Evolutionary conservation across 2,113 vertebrate species (phyloP).

Genomic region (Glaucomys volans): DNA sequence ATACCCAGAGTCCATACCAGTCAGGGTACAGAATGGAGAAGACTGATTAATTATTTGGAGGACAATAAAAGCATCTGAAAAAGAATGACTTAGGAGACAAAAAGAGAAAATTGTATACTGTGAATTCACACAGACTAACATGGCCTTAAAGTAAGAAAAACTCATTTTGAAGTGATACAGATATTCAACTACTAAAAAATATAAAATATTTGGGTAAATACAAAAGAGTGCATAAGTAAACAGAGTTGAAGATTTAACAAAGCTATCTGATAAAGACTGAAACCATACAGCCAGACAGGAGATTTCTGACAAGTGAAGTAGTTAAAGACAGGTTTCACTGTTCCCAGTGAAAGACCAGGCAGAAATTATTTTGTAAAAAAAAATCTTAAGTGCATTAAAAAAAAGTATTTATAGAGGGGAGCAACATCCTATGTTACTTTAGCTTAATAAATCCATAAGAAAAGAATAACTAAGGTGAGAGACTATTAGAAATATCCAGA

Average conservation of each 20-base stretch:
- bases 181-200: neutral
- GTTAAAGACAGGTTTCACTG: neutral
- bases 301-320: neutral
- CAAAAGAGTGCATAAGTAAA: neutral
- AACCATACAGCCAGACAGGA: neutral
- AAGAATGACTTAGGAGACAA: neutral
- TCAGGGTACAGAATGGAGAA: too few species aligned
- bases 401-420: neutral
- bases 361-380: neutral
- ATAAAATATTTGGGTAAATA: neutral
- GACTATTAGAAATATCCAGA: conserved; percentile 32
- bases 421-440: neutral
- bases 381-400: neutral
- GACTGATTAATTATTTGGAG: too few species aligned
- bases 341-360: neutral
- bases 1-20: neutral
- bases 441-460: conserved; percentile 21
- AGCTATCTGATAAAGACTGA: neutral
- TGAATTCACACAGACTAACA: neutral
- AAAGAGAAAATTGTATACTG: neutral
- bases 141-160: neutral
- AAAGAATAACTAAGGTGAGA: conserved; percentile 14
- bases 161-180: neutral
- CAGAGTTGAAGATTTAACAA: conserved; percentile 4
- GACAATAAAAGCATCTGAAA: too few species aligned